phyloP scores from a whole-genome alignment of 2,113 vertebrate species.

The Chloropsis cyanopogon region DNA sequence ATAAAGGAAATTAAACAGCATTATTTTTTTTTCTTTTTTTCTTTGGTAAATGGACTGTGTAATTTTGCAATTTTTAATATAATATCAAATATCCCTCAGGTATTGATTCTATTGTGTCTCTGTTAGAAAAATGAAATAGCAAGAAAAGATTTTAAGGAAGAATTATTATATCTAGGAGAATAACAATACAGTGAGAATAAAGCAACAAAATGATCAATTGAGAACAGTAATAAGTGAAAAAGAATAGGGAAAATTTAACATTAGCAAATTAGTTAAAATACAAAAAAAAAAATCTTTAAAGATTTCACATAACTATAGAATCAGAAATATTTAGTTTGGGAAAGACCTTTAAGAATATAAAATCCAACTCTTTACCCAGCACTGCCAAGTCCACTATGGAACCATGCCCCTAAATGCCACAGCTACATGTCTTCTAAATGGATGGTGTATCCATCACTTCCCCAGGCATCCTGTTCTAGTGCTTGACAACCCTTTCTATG shows the following conservation, averaged over 20 bases:
- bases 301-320: neutral
- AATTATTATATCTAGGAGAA: slow-evolving; percentile 25
- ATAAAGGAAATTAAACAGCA: neutral
- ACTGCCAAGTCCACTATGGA: neutral
- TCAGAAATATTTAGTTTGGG: neutral
- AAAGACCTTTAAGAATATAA: neutral
- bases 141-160: slow-evolving; percentile 21
- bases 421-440: neutral
- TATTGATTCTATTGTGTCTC: neutral
- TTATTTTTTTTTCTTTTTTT: neutral
- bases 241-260: neutral
- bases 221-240: neutral
- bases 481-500: neutral
- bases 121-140: neutral
- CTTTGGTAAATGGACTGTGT: neutral
- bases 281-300: neutral
- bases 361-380: neutral
- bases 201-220: neutral
- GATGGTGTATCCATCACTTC: neutral
- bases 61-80: neutral
- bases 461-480: neutral
- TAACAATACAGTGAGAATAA: neutral
- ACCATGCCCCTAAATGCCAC: neutral
- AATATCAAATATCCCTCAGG: neutral
- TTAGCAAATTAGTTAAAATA: neutral